Evolutionary conservation across 1,140 invertebrate genomes (phyloP), one percentile per base, ranked within the genome.

Genomic region (Stenopsyche tienmushanensis): DNA sequence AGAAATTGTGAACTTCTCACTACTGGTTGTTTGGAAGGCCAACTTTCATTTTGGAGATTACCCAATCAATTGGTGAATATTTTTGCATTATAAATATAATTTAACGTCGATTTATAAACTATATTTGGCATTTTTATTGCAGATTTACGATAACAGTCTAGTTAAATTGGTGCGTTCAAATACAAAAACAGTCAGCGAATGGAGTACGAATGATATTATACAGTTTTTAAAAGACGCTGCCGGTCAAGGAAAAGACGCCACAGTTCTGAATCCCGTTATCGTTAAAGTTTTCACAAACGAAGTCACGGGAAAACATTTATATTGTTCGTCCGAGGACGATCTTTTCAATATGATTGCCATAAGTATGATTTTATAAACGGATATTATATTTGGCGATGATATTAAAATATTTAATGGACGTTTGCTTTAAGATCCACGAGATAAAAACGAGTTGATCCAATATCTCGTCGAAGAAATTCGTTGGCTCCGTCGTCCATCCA

Each of bases 191-290:
- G 52, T 77, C 7, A 70, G 71, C 0, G 79, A 85, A 45, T 90
- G 88, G 88, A 78, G 76, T 15, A 74, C 80, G 1, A 78, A 83
- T 10, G 86, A 89, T 64, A 83, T 89, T 1, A 73, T 78, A 9
- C 80, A 82, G 50, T 90, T 88, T 88, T 66, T 90, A 10, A 75
- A 77, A n/a, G 63, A 65, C n/a, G 20, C 18, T 18, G 15, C 17
- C 13, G 7, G 20, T 2, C 10, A 44, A 39, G 5, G n/a, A 34
- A 25, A 65, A 8, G 15, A 58, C 58, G 13, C 41, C 18, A 29
- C 15, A 13, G 26, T 39, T 2, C 10, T 49, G 9, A 18, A 49
- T 24, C 39, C 29, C 10, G 17, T 65, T 18, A 47, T 57, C 3
- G 54, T 65, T 9, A 44, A 41, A 57, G 41, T 47, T 5, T 42